Base-by-base conservation (phyloP, 2,113 vertebrate species). In the Spermophilus dauricus region DNA sequence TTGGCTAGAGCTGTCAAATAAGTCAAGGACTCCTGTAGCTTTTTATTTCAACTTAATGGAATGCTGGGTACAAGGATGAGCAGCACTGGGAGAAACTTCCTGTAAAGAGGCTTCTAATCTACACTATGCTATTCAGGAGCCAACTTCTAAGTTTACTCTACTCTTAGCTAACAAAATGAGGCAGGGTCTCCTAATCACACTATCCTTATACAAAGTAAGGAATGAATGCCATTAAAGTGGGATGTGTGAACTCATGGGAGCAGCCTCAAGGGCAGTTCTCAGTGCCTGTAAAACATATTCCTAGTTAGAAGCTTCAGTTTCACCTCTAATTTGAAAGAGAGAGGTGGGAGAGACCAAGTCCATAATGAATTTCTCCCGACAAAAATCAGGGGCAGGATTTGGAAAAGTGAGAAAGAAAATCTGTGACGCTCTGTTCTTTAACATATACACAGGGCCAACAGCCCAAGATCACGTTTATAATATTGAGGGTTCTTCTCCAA, bases 71-170 rank as follows among this genome's bases (percentile, higher is more conserved):
- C 28, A 56, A 82, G 0, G 39, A 28, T 86, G 34, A 9, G 53
- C 18, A 73, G 26, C 39, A 61, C 22, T 6, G 83, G 18, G 58
- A 65, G 89, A 53, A 30, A 20, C 16, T 14, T 30, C n/a, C 77
- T 75, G 26, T 5, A 51, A 51, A 51, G 42, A 45, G 7, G 51
- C 58, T 91, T 65, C 69, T 22, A 45, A 78, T 39, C n/a, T 8
- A 83, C 1, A 76, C 7, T 69, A 48, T 22, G 53, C 22, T 72
- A 26, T 34, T 61, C 61, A 30, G 73, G 32, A 45, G 61, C 26
- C 72, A 95, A 73, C 37, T 85, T 92, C 92, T 84, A 84, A 78
- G 18, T 51, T 37, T 9, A 72, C 34, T 17, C 73, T 93, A 51
- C 34, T 72, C 42, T 81, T 45, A 42, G 32, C 32, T 87, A 86